A percentile compares a stretch with the other conserved stretches of the same genome.
These are phyloP conservation scores for Galerucella pusilla DNA, from an alignment of 2,888 invertebrate species.

Conservation along the genomic window DNA sequence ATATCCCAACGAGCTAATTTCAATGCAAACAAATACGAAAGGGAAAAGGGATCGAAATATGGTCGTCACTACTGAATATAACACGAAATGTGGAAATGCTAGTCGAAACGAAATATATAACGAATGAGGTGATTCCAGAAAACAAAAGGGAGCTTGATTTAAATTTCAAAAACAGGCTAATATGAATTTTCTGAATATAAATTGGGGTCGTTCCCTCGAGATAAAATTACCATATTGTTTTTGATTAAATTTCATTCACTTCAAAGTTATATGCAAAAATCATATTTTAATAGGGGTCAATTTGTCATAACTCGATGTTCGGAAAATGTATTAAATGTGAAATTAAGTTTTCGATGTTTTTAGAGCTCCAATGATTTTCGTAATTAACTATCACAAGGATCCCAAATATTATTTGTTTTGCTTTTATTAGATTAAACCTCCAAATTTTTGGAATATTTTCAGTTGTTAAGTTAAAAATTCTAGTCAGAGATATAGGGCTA, in stretches of 20 bases:
- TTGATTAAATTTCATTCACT: constrained; percentile 30
- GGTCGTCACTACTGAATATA: background rate
- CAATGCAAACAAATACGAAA: constrained; percentile 12
- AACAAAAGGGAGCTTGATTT: constrained; percentile 32
- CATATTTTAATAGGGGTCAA: constrained; percentile 18
- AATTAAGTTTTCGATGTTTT: constrained; percentile 2
- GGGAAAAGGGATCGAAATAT: background rate
- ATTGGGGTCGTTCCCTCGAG: constrained; percentile 24
- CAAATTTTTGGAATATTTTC: no score
- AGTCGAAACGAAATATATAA: constrained; percentile 11
- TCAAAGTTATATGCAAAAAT: constrained; percentile 31
- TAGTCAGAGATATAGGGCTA: no score
- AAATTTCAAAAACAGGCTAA: constrained; percentile 35
- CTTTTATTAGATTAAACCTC: no score
- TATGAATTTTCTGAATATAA: constrained; percentile 37
- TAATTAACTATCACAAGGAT: background rate
- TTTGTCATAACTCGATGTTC: constrained; percentile 18
- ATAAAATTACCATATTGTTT: constrained; percentile 34
- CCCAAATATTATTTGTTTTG: no score
- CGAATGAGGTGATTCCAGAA: constrained; percentile 16
- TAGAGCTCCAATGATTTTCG: background rate
- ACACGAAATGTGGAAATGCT: constrained; percentile 9
- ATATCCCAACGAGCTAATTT: constrained; percentile 3
- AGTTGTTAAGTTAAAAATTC: no score
- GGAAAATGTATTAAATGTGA: constrained; percentile 3